Conservation (phyloP, 92 coral and sea anemone species). For the Epizoanthus ramosus region DNA sequence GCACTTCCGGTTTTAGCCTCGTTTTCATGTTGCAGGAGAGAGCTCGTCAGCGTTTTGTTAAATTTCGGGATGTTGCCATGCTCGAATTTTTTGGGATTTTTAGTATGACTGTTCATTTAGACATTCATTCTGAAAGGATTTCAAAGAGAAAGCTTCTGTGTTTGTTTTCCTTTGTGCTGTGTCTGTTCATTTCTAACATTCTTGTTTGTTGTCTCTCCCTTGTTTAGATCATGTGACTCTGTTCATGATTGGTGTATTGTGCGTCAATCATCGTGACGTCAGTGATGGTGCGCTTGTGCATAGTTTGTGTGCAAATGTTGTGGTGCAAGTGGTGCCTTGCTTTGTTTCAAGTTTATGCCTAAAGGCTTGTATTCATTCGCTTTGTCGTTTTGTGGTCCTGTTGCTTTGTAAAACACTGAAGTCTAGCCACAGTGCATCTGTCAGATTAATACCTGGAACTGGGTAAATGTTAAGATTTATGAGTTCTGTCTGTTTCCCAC, state of each 20-base stretch:
- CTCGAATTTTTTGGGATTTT: too few species aligned
- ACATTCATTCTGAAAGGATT: too few species aligned
- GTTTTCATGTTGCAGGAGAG: too few species aligned
- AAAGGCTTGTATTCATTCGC: slow-evolving; percentile 41
- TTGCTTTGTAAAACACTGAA: slow-evolving; percentile 2
- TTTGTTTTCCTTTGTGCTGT: slow-evolving; percentile 1
- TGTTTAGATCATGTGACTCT: slow-evolving; percentile 94
- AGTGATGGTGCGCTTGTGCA: slow-evolving; percentile 44
- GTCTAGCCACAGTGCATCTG: not conserved
- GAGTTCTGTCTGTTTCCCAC: too few species aligned
- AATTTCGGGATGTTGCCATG: too few species aligned
- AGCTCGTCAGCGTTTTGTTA: too few species aligned
- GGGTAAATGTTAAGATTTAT: too few species aligned
- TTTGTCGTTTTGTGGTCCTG: slow-evolving; percentile 36
- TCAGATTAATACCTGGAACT: not conserved
- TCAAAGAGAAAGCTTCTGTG: too few species aligned
- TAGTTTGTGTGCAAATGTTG: slow-evolving; percentile 47
- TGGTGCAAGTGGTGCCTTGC: slow-evolving; percentile 40
- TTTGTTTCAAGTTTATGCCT: slow-evolving; percentile 37
- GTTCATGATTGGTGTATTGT: slow-evolving; percentile 58
- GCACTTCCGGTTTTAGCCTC: too few species aligned
- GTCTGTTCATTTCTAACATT: slow-evolving; percentile 46
- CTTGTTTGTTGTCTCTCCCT: slow-evolving; percentile 73
- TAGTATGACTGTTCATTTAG: too few species aligned
- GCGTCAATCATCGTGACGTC: slow-evolving; percentile 51